A percentile compares a stretch with the other conserved stretches of the same genome.
phyloP scores from a whole-genome alignment of 1,140 invertebrate genomes.

The Pseudoatta argentina region DNA sequence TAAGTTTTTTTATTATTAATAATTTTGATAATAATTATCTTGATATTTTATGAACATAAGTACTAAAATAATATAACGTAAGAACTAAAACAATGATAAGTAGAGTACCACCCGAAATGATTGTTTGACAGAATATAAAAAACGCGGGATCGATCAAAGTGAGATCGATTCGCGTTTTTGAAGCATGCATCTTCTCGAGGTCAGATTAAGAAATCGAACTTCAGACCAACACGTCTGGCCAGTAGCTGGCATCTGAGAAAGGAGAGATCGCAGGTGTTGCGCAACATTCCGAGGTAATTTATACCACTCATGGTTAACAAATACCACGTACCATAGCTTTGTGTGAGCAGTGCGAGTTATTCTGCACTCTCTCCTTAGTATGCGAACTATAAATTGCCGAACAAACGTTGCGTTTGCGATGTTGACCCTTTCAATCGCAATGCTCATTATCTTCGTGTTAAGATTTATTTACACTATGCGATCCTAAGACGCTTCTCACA shows the following conservation, averaged over 20 bases:
- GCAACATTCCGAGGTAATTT: slow-evolving; percentile 75
- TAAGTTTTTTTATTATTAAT: background rate
- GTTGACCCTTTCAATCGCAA: slow-evolving; percentile 49
- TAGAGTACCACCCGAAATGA: background rate
- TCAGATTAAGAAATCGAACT: slow-evolving; percentile 66
- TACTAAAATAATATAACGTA: too few species aligned
- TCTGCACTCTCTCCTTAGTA: slow-evolving; percentile 42
- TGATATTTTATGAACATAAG: background rate
- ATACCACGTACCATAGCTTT: slow-evolving; percentile 40
- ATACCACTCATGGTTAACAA: slow-evolving; percentile 65
- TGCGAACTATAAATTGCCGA: slow-evolving; percentile 59
- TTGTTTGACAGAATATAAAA: background rate
- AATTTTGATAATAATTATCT: background rate
- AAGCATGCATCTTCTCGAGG: slow-evolving; percentile 58
- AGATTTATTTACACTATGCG: slow-evolving; percentile 6
- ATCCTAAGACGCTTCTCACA: slow-evolving; percentile 5
- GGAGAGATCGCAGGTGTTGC: slow-evolving; percentile 81
- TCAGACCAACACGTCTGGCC: slow-evolving; percentile 38
- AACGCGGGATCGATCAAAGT: background rate
- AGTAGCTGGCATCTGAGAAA: slow-evolving; percentile 71
- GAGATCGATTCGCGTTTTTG: background rate
- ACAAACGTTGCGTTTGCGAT: slow-evolving; percentile 44
- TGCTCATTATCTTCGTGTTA: slow-evolving; percentile 11
- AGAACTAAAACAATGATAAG: background rate
- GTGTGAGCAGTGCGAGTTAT: slow-evolving; percentile 20